Conservation (phyloP, 2,113 vertebrate genomes). For the Amblyornis subalaris region DNA sequence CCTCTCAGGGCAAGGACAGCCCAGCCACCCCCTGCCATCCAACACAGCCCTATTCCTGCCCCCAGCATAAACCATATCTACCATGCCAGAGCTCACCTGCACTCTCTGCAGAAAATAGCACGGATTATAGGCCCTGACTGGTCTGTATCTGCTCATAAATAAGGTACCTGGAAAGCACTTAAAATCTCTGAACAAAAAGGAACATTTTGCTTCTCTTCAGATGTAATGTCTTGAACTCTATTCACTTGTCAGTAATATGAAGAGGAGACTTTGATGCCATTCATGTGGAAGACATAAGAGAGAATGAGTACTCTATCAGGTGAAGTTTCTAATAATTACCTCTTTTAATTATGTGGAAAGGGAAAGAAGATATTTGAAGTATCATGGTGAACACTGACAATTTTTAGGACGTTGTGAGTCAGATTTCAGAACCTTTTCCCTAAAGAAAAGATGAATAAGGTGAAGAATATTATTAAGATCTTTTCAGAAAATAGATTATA, state of each 20-base stretch:
- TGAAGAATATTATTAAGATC: not conserved
- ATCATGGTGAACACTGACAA: not conserved
- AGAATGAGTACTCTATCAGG: not conserved
- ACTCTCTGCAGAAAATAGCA: not conserved
- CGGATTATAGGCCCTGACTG: not conserved
- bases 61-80: not conserved
- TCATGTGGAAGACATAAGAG: not conserved
- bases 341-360: not conserved
- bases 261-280: not conserved
- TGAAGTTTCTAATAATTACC: not conserved
- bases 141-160: not conserved
- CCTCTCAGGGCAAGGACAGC: rapidly evolving
- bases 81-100: not conserved
- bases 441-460: not conserved
- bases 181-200: not conserved
- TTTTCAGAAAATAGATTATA: not conserved
- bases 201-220: not conserved
- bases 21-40: too few relatives aligned
- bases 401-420: not conserved
- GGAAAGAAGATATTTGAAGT: not conserved
- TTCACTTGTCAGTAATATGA: not conserved
- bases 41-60: rapidly evolving
- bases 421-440: not conserved
- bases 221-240: not conserved
- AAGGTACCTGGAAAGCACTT: not conserved